Base-by-base conservation (phyloP, 1,140 invertebrate genomes). In the Drosophila hydei region DNA sequence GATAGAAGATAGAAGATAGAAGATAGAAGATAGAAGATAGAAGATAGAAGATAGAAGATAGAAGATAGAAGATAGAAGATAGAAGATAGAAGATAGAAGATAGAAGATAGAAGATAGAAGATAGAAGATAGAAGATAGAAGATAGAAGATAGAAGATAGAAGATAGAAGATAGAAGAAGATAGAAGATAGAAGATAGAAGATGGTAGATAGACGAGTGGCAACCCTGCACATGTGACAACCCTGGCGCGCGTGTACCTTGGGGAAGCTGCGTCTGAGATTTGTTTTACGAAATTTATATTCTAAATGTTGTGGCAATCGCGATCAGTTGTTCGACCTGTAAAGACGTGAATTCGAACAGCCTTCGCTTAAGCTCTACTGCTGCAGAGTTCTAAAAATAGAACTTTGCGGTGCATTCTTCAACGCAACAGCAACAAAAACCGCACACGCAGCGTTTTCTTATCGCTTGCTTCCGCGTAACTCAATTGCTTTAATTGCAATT, bases 231-330 rank as follows among this genome's bases (percentile, higher is more conserved):
- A 50, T 47, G 21, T 30, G 43, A 18, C 45, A 25, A 36, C 40
- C 23, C 51, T 65, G 27, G 47, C 38, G 19, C 42, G 43, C 47
- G 27, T 51, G 58, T 25, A 74, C 80, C 81, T 85, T 75, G 43
- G 81, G 74, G 77, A 67, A 47, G 33, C 38, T 50, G 61, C 54
- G 73, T 56, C 81, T 65, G 73, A 87, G 81, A 87, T 85, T 85
- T 80, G 77, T 71, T 74, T 71, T 74, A 71, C 70, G 58, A 80
- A 85, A 85, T 79, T 79, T 79, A 85, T 85, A 62, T 80, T 87
- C 68, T 61, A 85, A 79, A 85, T 84, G 69, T 65, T 58, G 50
- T 55, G 43, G 19, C 68, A 67, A 60, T n/a, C n/a, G n/a, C n/a
- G n/a, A n/a, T n/a, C n/a, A n/a, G n/a, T n/a, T n/a, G n/a, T n/a